Evolutionary conservation across 1,140 invertebrate species (phyloP).

Genomic region (Nephila pilipes): DNA sequence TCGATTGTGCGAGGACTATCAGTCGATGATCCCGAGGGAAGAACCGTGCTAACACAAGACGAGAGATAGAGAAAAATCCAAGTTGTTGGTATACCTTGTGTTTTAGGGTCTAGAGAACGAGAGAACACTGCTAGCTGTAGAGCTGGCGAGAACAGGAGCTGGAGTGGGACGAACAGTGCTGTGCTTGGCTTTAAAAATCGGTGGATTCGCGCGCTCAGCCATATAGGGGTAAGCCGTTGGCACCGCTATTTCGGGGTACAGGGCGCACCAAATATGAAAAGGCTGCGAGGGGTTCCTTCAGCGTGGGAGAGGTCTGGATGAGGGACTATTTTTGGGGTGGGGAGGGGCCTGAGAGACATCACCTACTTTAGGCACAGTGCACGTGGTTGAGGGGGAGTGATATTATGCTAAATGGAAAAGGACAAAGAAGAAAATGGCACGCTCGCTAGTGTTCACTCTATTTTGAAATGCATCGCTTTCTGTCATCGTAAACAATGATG

Average conservation of each 20-base stretch:
- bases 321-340: constrained; percentile 59
- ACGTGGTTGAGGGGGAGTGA: constrained; percentile 49
- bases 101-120: constrained; percentile 7
- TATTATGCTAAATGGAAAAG: not conserved
- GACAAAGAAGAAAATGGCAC: constrained; percentile 15
- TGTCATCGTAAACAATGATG: constrained; percentile 12
- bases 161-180: constrained; percentile 12
- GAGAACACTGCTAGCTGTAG: constrained; percentile 59
- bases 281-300: constrained; percentile 17
- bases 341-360: constrained; percentile 33
- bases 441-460: constrained; percentile 13
- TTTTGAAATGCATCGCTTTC: constrained; percentile 32
- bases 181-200: constrained; percentile 60
- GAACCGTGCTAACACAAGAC: not conserved
- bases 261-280: constrained; percentile 72
- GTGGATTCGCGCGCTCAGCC: constrained; percentile 7
- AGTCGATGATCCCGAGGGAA: not conserved
- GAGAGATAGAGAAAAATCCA: not conserved
- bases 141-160: constrained; percentile 11
- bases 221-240: constrained; percentile 73
- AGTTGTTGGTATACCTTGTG: constrained; percentile 23
- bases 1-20: not conserved
- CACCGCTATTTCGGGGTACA: constrained; percentile 63
- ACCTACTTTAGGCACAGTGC: constrained; percentile 67
- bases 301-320: constrained; percentile 55